phyloP scores from a whole-genome alignment of 2,113 vertebrate species.

The Uropsilus gracilis region DNA sequence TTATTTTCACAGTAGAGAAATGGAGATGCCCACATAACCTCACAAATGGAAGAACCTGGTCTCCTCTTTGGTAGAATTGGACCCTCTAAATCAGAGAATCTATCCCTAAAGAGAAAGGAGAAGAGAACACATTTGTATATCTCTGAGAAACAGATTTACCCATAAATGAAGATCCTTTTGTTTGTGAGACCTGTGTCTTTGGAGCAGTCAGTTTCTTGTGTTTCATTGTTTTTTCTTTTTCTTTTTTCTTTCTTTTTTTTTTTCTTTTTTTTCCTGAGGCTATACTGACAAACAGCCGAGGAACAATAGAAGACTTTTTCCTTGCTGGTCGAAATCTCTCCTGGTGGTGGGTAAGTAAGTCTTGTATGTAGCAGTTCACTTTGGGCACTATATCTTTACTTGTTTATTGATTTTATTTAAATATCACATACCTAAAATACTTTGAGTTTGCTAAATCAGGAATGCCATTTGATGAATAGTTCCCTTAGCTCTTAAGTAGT shows the following conservation, averaged over 20 bases:
- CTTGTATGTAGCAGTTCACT: neutral
- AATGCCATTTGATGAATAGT: neutral
- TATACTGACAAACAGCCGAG: constrained; percentile 85
- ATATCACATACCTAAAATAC: neutral
- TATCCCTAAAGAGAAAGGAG: neutral
- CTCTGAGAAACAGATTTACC: neutral
- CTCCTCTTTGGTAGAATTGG: neutral
- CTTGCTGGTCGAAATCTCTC: constrained; percentile 90
- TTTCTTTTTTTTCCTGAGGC: constrained; percentile 81
- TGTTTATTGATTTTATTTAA: neutral
- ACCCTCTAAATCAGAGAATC: neutral
- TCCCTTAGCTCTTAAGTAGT: neutral
- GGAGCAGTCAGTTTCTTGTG: neutral
- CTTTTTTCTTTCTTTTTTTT: neutral
- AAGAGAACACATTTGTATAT: neutral
- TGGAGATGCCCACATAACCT: neutral
- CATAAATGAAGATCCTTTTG: neutral
- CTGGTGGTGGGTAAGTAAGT: constrained; percentile 90
- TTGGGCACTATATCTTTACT: rapidly evolving
- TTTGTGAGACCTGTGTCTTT: neutral
- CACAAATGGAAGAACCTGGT: neutral
- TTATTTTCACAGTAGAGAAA: neutral
- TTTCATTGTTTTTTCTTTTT: neutral
- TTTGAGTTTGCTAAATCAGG: neutral
- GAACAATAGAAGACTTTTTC: constrained; percentile 91